Percentiles rank a stretch among this genome's conserved stretches.
Evolutionary conservation across 2,113 vertebrate species (phyloP).

Genomic region (Aegotheles bennettii): DNA sequence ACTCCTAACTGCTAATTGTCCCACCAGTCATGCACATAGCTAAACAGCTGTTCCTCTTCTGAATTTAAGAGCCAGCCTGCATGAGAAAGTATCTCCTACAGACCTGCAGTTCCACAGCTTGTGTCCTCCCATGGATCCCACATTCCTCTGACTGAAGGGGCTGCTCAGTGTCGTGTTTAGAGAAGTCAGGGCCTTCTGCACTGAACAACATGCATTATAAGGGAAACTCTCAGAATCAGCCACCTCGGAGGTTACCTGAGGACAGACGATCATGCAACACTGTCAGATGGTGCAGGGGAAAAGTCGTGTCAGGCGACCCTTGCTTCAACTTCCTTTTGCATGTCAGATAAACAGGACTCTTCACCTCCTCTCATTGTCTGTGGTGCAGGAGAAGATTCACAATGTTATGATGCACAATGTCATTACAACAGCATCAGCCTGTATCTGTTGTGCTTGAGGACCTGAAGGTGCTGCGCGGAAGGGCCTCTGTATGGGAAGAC

Average conservation of each 20-base stretch:
- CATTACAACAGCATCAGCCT: neutral
- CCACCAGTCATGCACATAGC: neutral
- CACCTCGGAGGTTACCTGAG: neutral
- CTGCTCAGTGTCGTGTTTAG: neutral
- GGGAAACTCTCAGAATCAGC: neutral
- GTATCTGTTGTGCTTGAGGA: neutral
- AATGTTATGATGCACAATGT: neutral
- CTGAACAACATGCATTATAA: too few relatives aligned
- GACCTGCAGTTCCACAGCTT: neutral
- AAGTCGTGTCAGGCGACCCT: accelerated
- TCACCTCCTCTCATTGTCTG: neutral
- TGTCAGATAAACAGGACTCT: neutral
- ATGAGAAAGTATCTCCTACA: neutral
- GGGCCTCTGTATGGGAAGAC: neutral
- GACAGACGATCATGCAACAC: neutral
- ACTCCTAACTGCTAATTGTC: neutral
- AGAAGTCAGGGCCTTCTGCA: too few relatives aligned
- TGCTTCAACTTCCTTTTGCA: neutral
- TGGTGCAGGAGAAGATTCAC: neutral
- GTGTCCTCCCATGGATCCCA: accelerated
- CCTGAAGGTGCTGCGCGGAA: neutral
- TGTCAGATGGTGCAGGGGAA: neutral
- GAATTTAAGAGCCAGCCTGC: neutral
- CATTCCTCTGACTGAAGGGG: neutral
- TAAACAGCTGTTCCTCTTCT: neutral